Evolutionary conservation across 2,797 vertebrate genomes (phyloP).

Genomic region (Oophaga sylvatica): DNA sequence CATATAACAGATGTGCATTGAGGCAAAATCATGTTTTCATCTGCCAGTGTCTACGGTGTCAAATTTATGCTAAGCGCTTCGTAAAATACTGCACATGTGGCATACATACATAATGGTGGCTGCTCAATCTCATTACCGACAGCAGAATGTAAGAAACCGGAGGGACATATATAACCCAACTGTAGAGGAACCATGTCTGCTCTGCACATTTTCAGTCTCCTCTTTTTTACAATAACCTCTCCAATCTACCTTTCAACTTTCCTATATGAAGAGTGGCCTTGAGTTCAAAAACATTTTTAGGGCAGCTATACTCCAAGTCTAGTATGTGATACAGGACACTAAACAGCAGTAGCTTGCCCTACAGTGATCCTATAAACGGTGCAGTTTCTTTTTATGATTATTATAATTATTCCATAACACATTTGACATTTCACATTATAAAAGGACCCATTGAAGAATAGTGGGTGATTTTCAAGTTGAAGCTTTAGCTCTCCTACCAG

Average conservation of each 20-base stretch:
- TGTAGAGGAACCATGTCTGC: neutral
- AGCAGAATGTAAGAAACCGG: neutral
- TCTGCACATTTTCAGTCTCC: neutral
- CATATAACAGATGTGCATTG: slow-evolving; percentile 6
- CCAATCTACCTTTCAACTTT: neutral
- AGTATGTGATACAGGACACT: neutral
- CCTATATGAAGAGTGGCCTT: neutral
- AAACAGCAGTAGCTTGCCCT: neutral
- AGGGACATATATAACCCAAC: neutral
- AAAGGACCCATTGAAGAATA: neutral
- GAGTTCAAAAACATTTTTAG: neutral
- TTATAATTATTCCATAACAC: neutral
- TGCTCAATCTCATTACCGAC: neutral
- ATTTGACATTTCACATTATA: neutral
- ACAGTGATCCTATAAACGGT: neutral
- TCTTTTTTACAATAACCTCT: neutral
- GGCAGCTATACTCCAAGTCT: neutral
- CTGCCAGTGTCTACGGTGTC: slow-evolving; percentile 8
- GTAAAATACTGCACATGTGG: neutral
- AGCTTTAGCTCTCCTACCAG: neutral
- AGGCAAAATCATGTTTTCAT: neutral
- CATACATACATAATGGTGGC: neutral
- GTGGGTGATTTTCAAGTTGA: neutral
- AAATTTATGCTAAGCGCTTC: neutral
- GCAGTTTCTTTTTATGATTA: neutral